Base-by-base conservation (phyloP, 2,888 invertebrate genomes). In the Drosophila recens region DNA sequence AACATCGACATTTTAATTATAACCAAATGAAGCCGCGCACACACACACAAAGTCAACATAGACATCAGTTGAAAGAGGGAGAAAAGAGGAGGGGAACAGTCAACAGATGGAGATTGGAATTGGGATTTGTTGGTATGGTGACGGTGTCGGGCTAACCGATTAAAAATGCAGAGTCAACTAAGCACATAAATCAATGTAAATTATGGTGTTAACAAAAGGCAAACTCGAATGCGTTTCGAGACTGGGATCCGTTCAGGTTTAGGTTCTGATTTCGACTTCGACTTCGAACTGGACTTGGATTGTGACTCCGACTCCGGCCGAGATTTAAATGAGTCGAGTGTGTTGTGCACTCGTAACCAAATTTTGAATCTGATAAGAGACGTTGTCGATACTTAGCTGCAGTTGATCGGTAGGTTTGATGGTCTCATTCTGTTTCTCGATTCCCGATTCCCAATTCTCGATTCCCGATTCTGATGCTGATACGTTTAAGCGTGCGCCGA, bases 121-220 rank as follows among this genome's bases (percentile, higher is more conserved):
- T 17, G 67, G 49, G 38, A n/a, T 48, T 52, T 15, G 20, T 33
- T 49, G 57, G 64, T 34, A 13, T 48, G 49, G 67, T 54, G 58
- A 68, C 34, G 58, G 65, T 69, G 65, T 69, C 65, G 67, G 63
- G 70, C 74, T 89, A 90, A 85, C 90, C 86, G 86, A 87, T 87
- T 87, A 87, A 87, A 87, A 90, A 87, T 89, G 87, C 86, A 89
- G 90, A 87, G 89, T 81, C 90, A 87, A 87, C 90, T 85, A 78
- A 78, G 75, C 82, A 80, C 89, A 90, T 90, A 90, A 90, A 90
- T 90, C 90, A 90, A 90, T 90, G 91, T 90, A 90, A 90, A 90
- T 90, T 90, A 90, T 89, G 84, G 91, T 89, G 91, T 90, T 87
- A 91, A 90, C 90, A 90, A 91, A 91, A 91, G 90, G 85, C 89